Conservation (phyloP, 2,113 vertebrate species). For the Phrynosoma blainvillii region DNA sequence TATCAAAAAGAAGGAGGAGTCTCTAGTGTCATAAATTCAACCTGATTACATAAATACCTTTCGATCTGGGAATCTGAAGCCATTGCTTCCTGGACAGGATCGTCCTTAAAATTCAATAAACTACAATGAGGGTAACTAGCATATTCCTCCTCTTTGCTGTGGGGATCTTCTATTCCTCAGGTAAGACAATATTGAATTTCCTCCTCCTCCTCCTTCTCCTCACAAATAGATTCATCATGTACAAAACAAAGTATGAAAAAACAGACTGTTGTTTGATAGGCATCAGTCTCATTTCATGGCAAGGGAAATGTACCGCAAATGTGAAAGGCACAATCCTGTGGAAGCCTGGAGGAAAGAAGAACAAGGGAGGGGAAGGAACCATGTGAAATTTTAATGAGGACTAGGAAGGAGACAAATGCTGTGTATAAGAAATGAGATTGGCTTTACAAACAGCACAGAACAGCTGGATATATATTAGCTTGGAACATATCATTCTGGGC, state of each 20-base stretch:
- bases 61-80: background rate
- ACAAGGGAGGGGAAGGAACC: background rate
- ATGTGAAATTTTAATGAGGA: background rate
- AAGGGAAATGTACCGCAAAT: background rate
- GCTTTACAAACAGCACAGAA: background rate
- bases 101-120: accelerated
- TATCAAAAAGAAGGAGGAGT: background rate
- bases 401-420: background rate
- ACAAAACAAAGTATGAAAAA: conserved; percentile 35
- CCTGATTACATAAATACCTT: conserved; percentile 30
- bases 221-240: background rate
- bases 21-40: conserved; percentile 14
- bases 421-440: background rate
- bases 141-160: conserved; percentile 57
- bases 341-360: background rate
- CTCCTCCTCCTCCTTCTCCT: background rate
- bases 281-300: background rate
- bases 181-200: conserved; percentile 37
- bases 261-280: conserved; percentile 1
- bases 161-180: conserved; percentile 50
- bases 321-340: background rate
- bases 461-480: background rate
- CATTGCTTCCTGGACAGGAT: background rate
- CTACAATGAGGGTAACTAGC: conserved; percentile 51
- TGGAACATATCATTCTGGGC: background rate